Evolutionary conservation across 2,797 vertebrate species (phyloP), one percentile per base, ranked within the genome.

Genomic region (Hypotaenidia philippensis): DNA sequence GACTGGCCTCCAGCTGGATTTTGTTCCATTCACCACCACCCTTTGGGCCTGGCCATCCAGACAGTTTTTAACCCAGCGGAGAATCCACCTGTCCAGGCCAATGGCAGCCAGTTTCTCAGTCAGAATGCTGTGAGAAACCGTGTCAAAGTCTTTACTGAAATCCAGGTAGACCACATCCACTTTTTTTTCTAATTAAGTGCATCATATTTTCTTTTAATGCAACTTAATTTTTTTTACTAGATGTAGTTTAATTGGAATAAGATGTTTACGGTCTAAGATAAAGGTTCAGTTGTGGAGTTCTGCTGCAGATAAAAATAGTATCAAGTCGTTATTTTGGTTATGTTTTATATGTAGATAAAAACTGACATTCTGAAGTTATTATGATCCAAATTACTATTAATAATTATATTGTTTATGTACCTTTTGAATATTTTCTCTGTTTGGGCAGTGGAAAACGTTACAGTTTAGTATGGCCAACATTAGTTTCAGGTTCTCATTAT

Each of bases 401-500:
- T 66, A 75, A 20, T 66, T 13, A 13, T 13, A n/a, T 31, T 66
- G 23, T 53, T 90, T 86, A 23, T 83, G 31, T 80, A 44, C 7
- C 38, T 80, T 95, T 57, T 26, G 65, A 77, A 65, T 59, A 36
- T 75, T 92, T 77, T 85, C 49, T 77, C 23, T 44, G 13, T 68
- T 76, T 79, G 22, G 41, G 36, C 75, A 89, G 29, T 85, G 81
- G 89, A 95, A 96, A 81, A 64, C 74, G 6, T 92, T 80, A 45
- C 27, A 57, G 47, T 27, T 78, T 55, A 63, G 13, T 18, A n/a
- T 53, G 59, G n/a, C 23, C 44, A 74, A 52, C 15, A 32, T 79
- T 84, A 31, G 38, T 94, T 87, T 74, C 59, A 84, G 13, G 31
- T 70, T 92, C 63, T 82, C 40, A 32, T 13, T 41, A 17, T 34